Base-by-base conservation (phyloP, 2,113 vertebrate species). In the Accipiter virgatus region DNA sequence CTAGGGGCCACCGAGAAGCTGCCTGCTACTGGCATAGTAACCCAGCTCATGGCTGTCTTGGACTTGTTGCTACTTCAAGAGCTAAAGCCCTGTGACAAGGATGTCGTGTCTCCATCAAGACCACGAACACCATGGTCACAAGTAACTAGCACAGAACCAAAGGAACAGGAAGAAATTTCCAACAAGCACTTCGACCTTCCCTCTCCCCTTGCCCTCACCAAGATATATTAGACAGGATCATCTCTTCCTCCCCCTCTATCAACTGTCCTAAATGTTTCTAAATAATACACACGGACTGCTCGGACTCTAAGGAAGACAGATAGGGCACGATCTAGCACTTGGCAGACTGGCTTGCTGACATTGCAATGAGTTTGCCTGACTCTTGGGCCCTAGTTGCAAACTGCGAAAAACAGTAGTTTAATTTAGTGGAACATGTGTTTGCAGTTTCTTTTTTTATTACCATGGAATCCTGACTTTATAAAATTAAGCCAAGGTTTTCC, bases 111-210 rank as follows among this genome's bases (percentile, higher is more conserved):
- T 80, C 15, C 27, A 17, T 25, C 26, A 86, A 16, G 34, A 61
- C 13, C 4, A 38, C 0, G 0, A 63, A 50, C 19, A 20, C 2
- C 47, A 16, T 11, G 3, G 50, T 40, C 23, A n/a, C 47, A 42
- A 53, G 29, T 21, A 83, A 40, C 11, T 25, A 81, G 7, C 23
- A 25, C 16, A 74, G 36, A 93, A 63, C 26, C 4, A 75, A 79
- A 88, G 13, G 27, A 80, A 55, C 1, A 48, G 20, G 14, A 68
- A 72, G 23, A 58, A 34, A 31, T 61, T 81, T 48, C 17, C 9
- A 11, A 38, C 13, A n/a, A 29, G 6, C 10, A 5, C 9, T 21
- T 65, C 26, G 25, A 61, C 15, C 2, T 74, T 68, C 8, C 18
- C 36, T 47, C 6, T 56, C 7, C 3, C 13, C 8, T 10, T 59